Base-by-base conservation (phyloP, 1,140 invertebrate genomes). In the Drosophila lini region DNA sequence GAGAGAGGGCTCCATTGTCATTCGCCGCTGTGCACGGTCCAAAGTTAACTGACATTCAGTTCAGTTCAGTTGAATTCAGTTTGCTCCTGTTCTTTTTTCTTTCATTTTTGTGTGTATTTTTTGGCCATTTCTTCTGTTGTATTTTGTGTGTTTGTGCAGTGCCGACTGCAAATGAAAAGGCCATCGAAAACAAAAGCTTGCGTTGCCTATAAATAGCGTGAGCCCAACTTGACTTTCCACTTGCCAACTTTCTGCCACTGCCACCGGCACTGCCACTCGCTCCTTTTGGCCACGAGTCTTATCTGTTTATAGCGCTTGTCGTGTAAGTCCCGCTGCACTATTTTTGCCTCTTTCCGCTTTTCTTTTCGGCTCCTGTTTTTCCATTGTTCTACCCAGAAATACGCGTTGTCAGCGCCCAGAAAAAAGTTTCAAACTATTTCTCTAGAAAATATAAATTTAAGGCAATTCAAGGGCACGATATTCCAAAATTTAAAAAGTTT, bases 141-240 rank as follows among this genome's bases (percentile, higher is more conserved):
- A 32, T 34, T 74, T 41, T 50, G 41, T 60, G 60, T 63, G 67
- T 56, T 64, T 78, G 63, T 76, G 67, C 74, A 78, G 61, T 70
- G 67, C 78, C 63, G 55, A 50, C 83, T 88, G 83, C 80, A 88
- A 88, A 89, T 88, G 84, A 89, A 88, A 88, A 88, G 83, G 84
- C 80, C 80, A 89, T 89, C 76, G 84, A 88, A 88, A 88, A 88
- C 83, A 88, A 88, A 86, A 89, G 83, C 84, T 74, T 67, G 86
- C 84, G 80, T 83, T 83, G 80, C 65, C 83, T 83, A 88, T 88
- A 88, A 88, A 88, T 83, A 88, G 83, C 80, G 80, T 82, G 75
- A 76, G 82, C 79, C 62, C 71, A 83, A 86, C 63, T 86, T 86
- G 84, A 86, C 83, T 86, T 86, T 79, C 55, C 71, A 76, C 73